Percentiles rank a stretch among this genome's conserved stretches.
phyloP scores from a whole-genome alignment of 2,113 vertebrate genomes.

The Lophotis ruficrista region DNA sequence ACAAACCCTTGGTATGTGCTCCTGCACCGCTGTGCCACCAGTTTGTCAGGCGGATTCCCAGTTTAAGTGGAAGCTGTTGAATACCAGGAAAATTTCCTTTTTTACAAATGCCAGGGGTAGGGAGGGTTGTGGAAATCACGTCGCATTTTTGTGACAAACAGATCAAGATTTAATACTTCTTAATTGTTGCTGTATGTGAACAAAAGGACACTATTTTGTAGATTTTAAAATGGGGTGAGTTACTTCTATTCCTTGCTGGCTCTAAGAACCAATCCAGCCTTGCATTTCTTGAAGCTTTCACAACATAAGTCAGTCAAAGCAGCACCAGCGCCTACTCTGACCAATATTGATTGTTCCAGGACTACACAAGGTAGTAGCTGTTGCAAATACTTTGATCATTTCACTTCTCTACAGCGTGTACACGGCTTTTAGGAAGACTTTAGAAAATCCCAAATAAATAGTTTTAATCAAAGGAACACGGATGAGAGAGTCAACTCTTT shows the following conservation, averaged over 20 bases:
- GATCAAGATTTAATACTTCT: neutral
- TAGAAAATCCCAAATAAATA: neutral
- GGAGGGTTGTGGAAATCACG: neutral
- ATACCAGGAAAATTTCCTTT: neutral
- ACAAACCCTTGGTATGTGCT: neutral
- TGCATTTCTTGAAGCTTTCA: neutral
- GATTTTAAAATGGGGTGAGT: neutral
- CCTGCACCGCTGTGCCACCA: neutral
- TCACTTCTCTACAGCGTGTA: neutral
- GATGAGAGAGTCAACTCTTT: neutral
- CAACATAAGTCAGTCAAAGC: neutral
- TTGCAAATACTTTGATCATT: neutral
- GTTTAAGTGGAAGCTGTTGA: neutral
- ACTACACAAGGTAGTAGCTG: neutral
- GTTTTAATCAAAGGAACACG: neutral
- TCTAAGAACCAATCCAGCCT: neutral
- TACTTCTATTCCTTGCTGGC: neutral
- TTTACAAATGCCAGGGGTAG: neutral
- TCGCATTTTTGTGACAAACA: neutral
- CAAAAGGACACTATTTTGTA: neutral
- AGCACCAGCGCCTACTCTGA: rapidly evolving
- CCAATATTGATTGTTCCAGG: neutral
- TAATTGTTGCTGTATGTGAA: neutral
- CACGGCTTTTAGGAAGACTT: neutral
- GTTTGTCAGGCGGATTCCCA: neutral